Percentiles rank a stretch among this genome's conserved stretches.
Evolutionary conservation across 2,888 invertebrate species (phyloP).

Genomic region (Ochropacha duplaris): DNA sequence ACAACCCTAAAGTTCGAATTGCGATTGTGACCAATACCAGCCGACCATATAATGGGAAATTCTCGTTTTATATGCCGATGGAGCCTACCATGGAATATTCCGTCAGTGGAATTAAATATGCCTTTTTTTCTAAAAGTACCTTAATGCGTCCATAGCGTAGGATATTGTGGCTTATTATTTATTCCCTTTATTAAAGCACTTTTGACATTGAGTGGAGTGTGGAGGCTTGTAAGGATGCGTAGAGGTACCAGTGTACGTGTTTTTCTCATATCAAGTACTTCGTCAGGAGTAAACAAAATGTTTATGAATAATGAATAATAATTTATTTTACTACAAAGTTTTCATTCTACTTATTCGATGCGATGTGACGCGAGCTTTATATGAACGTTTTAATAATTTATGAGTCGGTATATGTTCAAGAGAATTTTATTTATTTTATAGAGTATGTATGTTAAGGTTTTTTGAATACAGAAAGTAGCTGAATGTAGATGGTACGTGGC

Average conservation of each 20-base stretch:
- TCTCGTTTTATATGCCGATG: background rate
- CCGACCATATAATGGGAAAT: background rate
- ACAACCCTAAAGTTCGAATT: background rate
- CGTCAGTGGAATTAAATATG: constrained; percentile 19
- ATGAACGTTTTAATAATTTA: background rate
- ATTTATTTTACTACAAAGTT: background rate
- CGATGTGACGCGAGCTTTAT: background rate
- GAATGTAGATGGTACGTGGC: no score
- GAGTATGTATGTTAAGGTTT: no score
- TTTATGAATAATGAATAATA: constrained; percentile 1
- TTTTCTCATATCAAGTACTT: background rate
- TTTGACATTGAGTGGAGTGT: constrained; percentile 12
- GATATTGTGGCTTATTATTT: constrained; percentile 24
- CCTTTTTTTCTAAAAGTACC: constrained; percentile 26
- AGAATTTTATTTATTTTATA: background rate
- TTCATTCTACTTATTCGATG: background rate
- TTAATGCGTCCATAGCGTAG: constrained; percentile 16
- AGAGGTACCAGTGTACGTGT: background rate
- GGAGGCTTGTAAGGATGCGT: constrained; percentile 14
- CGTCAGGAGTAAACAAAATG: background rate
- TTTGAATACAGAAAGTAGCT: no score
- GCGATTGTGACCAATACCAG: background rate
- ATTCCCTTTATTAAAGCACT: constrained; percentile 19
- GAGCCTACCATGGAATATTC: constrained; percentile 15
- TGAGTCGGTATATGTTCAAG: background rate